phyloP scores from a whole-genome alignment of 2,797 vertebrate species.

The Melanotaenia boesemani region DNA sequence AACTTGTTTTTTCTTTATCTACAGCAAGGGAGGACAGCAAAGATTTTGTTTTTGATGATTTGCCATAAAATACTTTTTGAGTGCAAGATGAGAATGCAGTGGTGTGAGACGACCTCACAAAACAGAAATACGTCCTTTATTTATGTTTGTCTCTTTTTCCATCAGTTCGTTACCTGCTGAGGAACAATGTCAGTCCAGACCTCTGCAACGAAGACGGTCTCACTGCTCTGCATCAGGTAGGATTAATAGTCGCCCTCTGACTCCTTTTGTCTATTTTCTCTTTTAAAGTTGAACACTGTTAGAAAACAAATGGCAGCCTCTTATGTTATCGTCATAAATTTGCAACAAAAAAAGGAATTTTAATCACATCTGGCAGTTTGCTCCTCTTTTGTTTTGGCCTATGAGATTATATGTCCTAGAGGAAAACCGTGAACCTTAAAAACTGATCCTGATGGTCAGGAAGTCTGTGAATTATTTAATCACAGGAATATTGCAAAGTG shows the following conservation, averaged over 20 bases:
- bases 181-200: slow-evolving; percentile 94
- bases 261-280: background rate
- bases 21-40: background rate
- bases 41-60: background rate
- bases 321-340: background rate
- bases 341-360: background rate
- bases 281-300: background rate
- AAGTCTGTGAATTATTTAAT: background rate
- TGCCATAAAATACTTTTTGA: background rate
- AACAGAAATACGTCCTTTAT: background rate
- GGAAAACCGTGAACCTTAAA: background rate
- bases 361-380: background rate
- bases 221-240: slow-evolving; percentile 97
- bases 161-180: slow-evolving; percentile 93
- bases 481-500: background rate
- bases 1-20: slow-evolving; percentile 6
- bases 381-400: background rate
- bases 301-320: background rate
- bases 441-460: background rate
- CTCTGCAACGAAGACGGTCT: slow-evolving; percentile 97
- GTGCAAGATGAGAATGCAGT: slow-evolving; percentile 2
- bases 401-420: background rate
- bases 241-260: slow-evolving; percentile 6
- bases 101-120: background rate
- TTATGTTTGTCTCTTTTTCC: slow-evolving; percentile 35